Percentiles rank a stretch among this genome's conserved stretches.
phyloP scores from a whole-genome alignment of 2,888 invertebrate genomes.

The Uloborus plumipes region DNA sequence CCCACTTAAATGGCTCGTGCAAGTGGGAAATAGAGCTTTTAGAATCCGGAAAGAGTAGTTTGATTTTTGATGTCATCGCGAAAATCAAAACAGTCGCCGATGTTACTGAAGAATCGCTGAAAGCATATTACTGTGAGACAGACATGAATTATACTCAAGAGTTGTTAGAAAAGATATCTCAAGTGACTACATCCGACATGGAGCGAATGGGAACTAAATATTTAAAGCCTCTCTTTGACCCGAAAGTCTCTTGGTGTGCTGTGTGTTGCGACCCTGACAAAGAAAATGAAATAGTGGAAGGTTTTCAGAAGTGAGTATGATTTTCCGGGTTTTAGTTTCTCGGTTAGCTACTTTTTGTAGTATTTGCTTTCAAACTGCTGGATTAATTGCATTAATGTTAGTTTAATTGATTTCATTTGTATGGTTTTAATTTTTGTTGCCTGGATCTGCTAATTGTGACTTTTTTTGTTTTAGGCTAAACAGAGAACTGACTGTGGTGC shows the following conservation, averaged over 20 bases:
- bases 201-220: conserved; percentile 80
- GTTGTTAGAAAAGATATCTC: conserved; percentile 78
- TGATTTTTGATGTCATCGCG: conserved; percentile 88
- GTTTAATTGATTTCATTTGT: no score
- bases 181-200: conserved; percentile 78
- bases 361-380: no score
- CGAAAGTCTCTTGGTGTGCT: conserved; percentile 77
- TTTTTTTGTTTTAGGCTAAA: conserved; percentile 26
- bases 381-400: no score
- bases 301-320: conserved; percentile 77
- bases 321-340: no score
- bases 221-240: conserved; percentile 79
- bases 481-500: conserved; percentile 29
- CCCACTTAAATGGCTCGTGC: conserved; percentile 35
- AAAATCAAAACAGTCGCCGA: conserved; percentile 84
- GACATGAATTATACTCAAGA: conserved; percentile 72
- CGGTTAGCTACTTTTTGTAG: no score
- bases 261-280: conserved; percentile 85
- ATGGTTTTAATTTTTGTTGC: no score
- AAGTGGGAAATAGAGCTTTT: conserved; percentile 82
- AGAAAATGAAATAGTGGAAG: conserved; percentile 78
- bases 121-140: conserved; percentile 80
- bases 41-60: conserved; percentile 86
- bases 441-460: neutral
- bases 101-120: conserved; percentile 80